Evolutionary conservation across 1,140 invertebrate genomes (phyloP).

Genomic region (Triops cancriformis): DNA sequence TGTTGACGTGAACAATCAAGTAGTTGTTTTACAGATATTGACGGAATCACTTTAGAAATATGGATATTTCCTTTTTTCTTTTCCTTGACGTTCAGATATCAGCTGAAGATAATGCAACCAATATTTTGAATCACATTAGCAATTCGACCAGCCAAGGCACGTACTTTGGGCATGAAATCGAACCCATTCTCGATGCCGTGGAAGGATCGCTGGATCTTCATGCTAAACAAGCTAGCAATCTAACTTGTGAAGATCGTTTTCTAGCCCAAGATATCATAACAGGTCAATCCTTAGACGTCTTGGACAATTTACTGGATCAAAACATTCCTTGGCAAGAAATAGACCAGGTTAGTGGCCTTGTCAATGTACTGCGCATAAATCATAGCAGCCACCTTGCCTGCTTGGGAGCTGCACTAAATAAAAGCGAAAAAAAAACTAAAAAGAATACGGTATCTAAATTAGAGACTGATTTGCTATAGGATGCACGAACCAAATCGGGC

Average conservation of each 20-base stretch:
- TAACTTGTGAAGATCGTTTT: background rate
- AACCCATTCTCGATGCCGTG: conserved; percentile 15
- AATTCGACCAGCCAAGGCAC: background rate
- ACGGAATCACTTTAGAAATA: no score
- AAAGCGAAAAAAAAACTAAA: no score
- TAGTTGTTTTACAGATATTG: background rate
- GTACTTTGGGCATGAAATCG: conserved; percentile 22
- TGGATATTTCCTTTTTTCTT: background rate
- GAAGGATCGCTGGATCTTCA: conserved; percentile 5
- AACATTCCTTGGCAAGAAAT: conserved; percentile 14
- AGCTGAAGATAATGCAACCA: background rate
- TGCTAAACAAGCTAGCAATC: conserved; percentile 15
- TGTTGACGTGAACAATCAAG: conserved; percentile 1
- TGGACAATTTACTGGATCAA: conserved; percentile 12
- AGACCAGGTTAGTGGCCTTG: conserved; percentile 12
- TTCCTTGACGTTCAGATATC: background rate
- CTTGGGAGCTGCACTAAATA: no score
- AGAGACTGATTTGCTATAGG: background rate
- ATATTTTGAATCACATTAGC: background rate
- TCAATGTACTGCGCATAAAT: background rate
- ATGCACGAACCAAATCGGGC: background rate
- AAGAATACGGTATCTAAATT: background rate
- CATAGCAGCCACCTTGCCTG: no score
- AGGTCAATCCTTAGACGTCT: background rate
- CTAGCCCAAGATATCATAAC: background rate